Evolutionary conservation across 1,140 invertebrate genomes (phyloP).

Genomic region (Nautilus pompilius): DNA sequence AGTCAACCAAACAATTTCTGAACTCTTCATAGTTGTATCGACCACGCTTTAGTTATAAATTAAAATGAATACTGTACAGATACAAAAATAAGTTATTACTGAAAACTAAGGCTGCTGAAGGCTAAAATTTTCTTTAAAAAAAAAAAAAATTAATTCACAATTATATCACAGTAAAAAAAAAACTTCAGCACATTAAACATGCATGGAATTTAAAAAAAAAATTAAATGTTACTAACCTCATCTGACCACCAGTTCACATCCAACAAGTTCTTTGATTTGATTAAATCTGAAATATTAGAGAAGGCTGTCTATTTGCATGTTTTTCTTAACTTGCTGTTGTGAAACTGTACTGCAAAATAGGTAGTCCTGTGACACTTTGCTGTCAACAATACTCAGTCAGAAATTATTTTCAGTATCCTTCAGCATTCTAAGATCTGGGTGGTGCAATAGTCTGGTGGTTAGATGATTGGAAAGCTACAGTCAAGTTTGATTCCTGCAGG

Average conservation of each 20-base stretch:
- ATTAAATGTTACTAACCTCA: conserved; percentile 56
- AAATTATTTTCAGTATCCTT: background rate
- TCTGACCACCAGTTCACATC: conserved; percentile 79
- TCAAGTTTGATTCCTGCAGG: no score
- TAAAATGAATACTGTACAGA: background rate
- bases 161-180: background rate
- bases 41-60: background rate
- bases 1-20: no score
- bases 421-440: background rate
- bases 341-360: no score
- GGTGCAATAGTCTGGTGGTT: background rate
- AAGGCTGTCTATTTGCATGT: background rate
- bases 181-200: background rate
- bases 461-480: background rate
- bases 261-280: conserved; percentile 57
- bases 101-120: background rate
- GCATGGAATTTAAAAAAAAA: background rate
- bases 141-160: background rate
- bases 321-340: no score
- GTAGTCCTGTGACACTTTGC: no score
- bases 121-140: background rate
- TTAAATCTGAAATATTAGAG: conserved; percentile 34
- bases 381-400: background rate
- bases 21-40: no score
- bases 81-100: background rate